Evolutionary conservation across 2,797 vertebrate genomes (phyloP).

Genomic region (Melanotaenia parkinsoni): DNA sequence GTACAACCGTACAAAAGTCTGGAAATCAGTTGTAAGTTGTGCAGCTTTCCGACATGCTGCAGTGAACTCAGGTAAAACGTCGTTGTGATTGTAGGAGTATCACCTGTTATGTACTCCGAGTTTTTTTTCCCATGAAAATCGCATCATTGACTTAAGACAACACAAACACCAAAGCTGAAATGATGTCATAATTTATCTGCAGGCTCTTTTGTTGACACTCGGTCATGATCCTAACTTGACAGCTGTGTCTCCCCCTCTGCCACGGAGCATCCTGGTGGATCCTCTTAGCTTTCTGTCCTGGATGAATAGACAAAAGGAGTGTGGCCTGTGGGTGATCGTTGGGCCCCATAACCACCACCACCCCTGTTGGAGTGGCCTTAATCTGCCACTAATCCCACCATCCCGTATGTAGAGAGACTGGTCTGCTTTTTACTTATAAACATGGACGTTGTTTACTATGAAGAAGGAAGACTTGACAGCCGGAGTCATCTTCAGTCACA

Average conservation of each 20-base stretch:
- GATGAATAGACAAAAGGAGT: conserved; percentile 21
- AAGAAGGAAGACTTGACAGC: neutral
- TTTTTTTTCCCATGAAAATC: too few species aligned
- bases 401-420: conserved; percentile 12
- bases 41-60: too few species aligned
- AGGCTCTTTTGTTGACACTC: neutral
- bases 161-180: too few species aligned
- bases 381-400: conserved; percentile 75
- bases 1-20: too few species aligned
- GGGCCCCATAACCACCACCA: conserved; percentile 24
- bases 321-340: conserved; percentile 36
- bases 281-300: conserved; percentile 10
- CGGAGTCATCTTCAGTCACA: neutral
- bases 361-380: conserved; percentile 59
- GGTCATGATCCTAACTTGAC: neutral
- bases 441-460: neutral
- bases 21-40: too few species aligned
- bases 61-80: too few species aligned
- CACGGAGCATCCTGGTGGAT: neutral
- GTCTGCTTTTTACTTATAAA: conserved; percentile 1
- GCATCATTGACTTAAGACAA: too few species aligned
- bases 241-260: neutral
- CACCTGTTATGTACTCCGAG: too few species aligned
- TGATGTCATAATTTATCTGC: too few species aligned
- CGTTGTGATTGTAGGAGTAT: too few species aligned